Percentiles rank a stretch among this genome's conserved stretches.
Evolutionary conservation across 2,113 vertebrate genomes (phyloP).

Genomic region (Psammodynastes pulverulentus): DNA sequence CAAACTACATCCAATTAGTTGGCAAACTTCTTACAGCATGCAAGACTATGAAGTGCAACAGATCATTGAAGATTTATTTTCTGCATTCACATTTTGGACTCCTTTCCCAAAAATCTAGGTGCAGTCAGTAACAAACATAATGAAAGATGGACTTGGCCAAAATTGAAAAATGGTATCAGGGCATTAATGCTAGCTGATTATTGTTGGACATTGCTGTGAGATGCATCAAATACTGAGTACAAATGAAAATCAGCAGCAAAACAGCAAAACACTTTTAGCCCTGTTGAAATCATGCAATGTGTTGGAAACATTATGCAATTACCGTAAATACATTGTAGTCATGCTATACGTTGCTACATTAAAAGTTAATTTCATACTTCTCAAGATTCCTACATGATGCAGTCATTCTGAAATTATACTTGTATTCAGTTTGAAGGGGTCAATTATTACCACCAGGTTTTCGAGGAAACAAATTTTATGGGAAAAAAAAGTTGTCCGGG

Average conservation of each 20-base stretch:
- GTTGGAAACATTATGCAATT: neutral
- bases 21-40: neutral
- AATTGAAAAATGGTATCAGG: neutral
- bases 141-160: neutral
- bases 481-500: neutral
- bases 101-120: neutral
- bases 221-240: neutral
- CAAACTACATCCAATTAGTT: neutral
- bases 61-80: neutral
- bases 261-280: neutral
- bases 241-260: neutral
- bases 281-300: neutral
- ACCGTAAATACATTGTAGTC: too few relatives aligned
- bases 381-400: neutral
- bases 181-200: neutral
- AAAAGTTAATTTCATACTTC: neutral
- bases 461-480: neutral
- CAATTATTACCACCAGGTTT: neutral
- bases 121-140: neutral
- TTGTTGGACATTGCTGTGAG: too few relatives aligned
- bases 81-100: neutral
- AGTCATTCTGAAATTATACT: neutral
- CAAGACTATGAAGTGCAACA: neutral
- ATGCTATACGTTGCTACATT: neutral
- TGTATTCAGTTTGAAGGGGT: neutral